Conservation (phyloP, 2,888 invertebrate genomes). For the Lepidocyrtoides sp. region DNA sequence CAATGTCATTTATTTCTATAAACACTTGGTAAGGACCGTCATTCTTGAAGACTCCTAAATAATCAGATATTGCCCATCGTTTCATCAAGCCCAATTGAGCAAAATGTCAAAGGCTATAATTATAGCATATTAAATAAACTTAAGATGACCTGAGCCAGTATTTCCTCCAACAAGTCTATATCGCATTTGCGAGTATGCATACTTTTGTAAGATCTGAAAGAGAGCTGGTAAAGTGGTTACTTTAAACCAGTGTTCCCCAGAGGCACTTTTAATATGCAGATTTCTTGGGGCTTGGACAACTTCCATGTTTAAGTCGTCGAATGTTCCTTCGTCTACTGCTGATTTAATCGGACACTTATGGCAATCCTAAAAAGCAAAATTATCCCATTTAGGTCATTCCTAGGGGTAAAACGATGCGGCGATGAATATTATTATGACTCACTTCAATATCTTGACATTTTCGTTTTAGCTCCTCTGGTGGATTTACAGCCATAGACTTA, state of each 20-base stretch:
- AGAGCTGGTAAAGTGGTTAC: no score
- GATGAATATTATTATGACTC: neutral
- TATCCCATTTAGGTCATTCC: no score
- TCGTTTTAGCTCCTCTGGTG: slow-evolving; percentile 87
- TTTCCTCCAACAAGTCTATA: slow-evolving; percentile 91
- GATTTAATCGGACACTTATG: slow-evolving; percentile 48
- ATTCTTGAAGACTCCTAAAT: slow-evolving; percentile 67
- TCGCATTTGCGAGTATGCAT: slow-evolving; percentile 33
- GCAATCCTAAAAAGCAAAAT: slow-evolving; percentile 66
- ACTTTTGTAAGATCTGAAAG: no score
- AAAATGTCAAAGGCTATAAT: slow-evolving; percentile 79
- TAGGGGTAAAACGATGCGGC: neutral
- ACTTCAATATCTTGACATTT: slow-evolving; percentile 87
- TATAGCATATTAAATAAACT: no score
- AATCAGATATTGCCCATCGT: neutral
- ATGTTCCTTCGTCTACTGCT: neutral
- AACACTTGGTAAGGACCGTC: slow-evolving; percentile 62
- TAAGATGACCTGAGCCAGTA: slow-evolving; percentile 93
- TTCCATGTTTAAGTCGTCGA: no score
- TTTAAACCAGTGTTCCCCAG: slow-evolving; percentile 82
- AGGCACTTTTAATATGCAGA: neutral
- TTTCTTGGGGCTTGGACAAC: no score
- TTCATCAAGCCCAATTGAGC: neutral
- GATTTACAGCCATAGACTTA: slow-evolving; percentile 91
- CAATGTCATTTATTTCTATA: slow-evolving; percentile 72